phyloP scores from a whole-genome alignment of 2,797 vertebrate genomes.

The Spinus olivaceus region DNA sequence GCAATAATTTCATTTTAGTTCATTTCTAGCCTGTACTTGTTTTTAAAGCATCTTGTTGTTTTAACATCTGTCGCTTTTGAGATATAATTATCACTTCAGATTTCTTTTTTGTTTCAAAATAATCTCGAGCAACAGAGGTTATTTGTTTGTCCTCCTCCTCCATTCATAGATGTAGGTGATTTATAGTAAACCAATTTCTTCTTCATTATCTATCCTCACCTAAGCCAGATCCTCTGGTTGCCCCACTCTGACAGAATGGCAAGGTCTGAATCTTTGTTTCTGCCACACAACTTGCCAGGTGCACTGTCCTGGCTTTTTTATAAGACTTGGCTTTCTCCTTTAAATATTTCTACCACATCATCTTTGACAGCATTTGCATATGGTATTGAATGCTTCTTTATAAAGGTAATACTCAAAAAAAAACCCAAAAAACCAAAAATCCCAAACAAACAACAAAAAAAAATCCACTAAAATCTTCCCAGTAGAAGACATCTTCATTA shows the following conservation, averaged over 20 bases:
- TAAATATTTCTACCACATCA: background rate
- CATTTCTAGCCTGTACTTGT: constrained; percentile 10
- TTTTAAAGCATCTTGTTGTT: constrained; percentile 38
- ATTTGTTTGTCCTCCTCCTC: background rate
- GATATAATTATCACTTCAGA: constrained; percentile 31
- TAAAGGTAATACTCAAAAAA: background rate
- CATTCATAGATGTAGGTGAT: background rate
- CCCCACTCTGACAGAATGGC: background rate
- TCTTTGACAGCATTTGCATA: background rate
- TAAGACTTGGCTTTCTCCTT: background rate
- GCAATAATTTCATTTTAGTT: constrained; percentile 5
- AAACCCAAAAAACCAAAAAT: background rate
- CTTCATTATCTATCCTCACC: background rate
- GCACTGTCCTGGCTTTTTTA: background rate
- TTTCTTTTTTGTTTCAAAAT: constrained; percentile 28
- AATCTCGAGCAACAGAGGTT: background rate
- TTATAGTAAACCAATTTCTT: background rate
- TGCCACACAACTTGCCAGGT: background rate
- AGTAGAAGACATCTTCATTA: background rate
- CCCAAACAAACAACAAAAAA: background rate
- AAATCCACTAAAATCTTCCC: background rate
- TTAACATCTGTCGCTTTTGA: constrained; percentile 24
- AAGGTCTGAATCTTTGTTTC: background rate
- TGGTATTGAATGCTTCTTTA: background rate
- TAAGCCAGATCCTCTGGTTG: background rate